These are phyloP conservation scores for Chionodraco myersi DNA, from an alignment of 2,113 vertebrate species.

Conservation along the genomic window DNA sequence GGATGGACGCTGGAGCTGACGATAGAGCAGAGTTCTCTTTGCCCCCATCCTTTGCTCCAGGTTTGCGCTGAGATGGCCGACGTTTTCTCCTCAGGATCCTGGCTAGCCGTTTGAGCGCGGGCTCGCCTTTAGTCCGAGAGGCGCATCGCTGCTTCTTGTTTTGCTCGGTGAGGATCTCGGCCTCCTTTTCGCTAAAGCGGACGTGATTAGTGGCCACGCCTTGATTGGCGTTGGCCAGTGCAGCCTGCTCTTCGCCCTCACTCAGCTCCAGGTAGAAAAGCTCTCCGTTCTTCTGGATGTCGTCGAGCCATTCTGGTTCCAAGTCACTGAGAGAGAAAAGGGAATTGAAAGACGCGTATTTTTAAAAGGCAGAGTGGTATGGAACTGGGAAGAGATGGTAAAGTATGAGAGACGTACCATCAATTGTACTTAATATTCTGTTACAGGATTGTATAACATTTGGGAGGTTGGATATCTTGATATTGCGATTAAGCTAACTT, in stretches of 20 bases:
- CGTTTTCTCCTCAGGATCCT: constrained; percentile 88
- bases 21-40: constrained; percentile 49
- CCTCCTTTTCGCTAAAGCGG: constrained; percentile 92
- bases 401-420: too few relatives aligned
- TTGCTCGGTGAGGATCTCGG: constrained; percentile 88
- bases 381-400: too few relatives aligned
- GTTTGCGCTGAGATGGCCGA: constrained; percentile 76
- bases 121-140: constrained; percentile 79
- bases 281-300: constrained; percentile 94
- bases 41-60: constrained; percentile 57
- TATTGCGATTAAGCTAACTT: too few relatives aligned
- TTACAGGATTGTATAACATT: too few relatives aligned
- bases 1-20: constrained; percentile 87
- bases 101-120: constrained; percentile 86
- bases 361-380: background rate
- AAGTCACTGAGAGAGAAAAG: constrained; percentile 85
- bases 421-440: too few relatives aligned
- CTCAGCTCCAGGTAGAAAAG: constrained; percentile 97
- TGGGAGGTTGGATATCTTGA: too few relatives aligned
- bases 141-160: constrained; percentile 70
- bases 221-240: constrained; percentile 77
- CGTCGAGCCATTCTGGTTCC: constrained; percentile 94
- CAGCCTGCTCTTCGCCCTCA: constrained; percentile 90
- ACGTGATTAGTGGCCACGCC: constrained; percentile 88
- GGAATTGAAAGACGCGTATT: background rate